Conservation (phyloP, 1,140 invertebrate species). For the Argopecten irradians region DNA sequence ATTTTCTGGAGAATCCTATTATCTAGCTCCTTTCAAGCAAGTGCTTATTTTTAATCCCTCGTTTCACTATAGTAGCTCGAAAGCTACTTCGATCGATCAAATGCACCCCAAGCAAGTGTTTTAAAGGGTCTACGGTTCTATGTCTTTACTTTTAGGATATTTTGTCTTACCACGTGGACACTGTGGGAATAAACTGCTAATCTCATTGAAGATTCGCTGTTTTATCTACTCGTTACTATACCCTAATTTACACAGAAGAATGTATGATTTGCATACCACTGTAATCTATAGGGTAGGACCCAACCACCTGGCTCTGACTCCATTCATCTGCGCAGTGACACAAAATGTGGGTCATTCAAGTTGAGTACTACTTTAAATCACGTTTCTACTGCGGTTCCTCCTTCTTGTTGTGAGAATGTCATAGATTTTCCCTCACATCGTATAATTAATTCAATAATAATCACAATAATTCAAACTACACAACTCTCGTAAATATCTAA, state of each 20-base stretch:
- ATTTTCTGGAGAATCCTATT: too few species aligned
- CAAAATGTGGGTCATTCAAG: constrained; percentile 15
- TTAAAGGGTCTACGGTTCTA: neutral
- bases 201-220: neutral
- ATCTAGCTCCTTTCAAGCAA: too few species aligned
- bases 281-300: neutral
- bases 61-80: too few species aligned
- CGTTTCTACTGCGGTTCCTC: neutral
- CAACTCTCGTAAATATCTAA: neutral
- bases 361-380: neutral
- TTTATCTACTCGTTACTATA: neutral
- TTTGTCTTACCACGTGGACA: neutral
- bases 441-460: neutral
- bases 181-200: neutral
- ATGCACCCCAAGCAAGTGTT: neutral
- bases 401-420: neutral
- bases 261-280: neutral
- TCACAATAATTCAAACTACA: neutral
- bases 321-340: constrained; percentile 20
- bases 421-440: neutral
- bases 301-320: neutral
- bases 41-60: too few species aligned
- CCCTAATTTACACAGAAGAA: neutral
- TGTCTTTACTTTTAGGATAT: neutral
- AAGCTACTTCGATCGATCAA: neutral